phyloP scores from a whole-genome alignment of 2,797 vertebrate genomes.

The Potorous gilbertii region DNA sequence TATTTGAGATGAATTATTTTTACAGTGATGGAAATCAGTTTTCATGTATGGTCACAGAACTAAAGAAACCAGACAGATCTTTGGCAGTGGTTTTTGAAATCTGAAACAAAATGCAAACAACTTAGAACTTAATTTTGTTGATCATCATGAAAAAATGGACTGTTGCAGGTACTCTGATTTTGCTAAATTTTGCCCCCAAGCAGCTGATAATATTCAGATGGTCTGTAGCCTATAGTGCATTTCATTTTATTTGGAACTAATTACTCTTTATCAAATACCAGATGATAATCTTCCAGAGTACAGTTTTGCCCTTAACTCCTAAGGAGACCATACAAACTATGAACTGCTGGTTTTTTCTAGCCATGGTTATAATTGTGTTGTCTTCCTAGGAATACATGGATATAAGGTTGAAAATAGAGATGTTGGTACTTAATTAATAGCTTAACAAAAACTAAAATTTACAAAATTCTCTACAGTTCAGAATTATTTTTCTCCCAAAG shows the following conservation, averaged over 20 bases:
- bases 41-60: neutral
- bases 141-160: neutral
- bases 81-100: neutral
- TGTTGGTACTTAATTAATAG: neutral
- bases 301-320: neutral
- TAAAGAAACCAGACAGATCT: neutral
- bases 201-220: neutral
- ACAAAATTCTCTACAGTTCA: neutral
- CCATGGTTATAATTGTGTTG: neutral
- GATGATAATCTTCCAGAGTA: neutral
- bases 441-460: neutral
- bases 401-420: neutral
- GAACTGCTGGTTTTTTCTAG: neutral
- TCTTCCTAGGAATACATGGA: neutral
- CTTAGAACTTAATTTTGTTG: neutral
- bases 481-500: neutral
- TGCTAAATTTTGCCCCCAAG: neutral
- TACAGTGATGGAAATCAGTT: neutral
- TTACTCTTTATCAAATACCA: neutral
- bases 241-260: neutral
- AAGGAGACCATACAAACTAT: neutral
- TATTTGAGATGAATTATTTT: neutral
- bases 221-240: neutral
- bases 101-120: neutral
- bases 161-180: neutral